phyloP scores from a whole-genome alignment of 2,797 vertebrate species.

The Hydrolagus colliei region DNA sequence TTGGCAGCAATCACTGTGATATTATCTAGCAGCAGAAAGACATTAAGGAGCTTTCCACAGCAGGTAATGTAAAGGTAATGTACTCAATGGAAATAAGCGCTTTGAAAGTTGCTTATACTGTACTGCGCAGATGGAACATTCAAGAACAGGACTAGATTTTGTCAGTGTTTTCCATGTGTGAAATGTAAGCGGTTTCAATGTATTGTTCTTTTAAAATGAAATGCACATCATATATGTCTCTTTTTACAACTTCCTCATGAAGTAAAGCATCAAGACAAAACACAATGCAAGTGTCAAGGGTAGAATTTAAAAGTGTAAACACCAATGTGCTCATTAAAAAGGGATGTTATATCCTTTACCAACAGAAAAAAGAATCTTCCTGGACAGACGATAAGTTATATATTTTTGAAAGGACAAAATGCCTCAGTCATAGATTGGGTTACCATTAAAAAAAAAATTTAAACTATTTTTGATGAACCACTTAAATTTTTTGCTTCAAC shows the following conservation, averaged over 20 bases:
- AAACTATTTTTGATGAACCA: no score
- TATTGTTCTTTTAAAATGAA: neutral
- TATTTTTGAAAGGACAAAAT: no score
- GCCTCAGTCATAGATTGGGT: no score
- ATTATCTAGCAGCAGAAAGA: neutral
- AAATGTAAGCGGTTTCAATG: neutral
- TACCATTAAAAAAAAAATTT: no score
- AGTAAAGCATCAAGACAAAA: neutral
- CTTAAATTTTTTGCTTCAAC: no score
- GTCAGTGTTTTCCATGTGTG: neutral
- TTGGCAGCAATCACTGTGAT: neutral
- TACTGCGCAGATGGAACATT: neutral
- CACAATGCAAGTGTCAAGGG: neutral
- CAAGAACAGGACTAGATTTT: neutral
- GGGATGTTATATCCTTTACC: neutral
- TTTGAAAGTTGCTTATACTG: neutral
- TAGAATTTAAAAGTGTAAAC: neutral
- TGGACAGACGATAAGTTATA: no score
- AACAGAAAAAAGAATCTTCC: neutral
- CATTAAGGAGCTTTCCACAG: neutral
- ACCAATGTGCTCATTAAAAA: neutral
- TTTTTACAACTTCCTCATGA: neutral
- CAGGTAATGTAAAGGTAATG: no score
- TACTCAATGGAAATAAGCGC: neutral
- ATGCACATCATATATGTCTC: neutral